Evolutionary conservation across 1,140 invertebrate species (phyloP), one percentile per base, ranked within the genome.

Genomic region (Caerostris extrusa): DNA sequence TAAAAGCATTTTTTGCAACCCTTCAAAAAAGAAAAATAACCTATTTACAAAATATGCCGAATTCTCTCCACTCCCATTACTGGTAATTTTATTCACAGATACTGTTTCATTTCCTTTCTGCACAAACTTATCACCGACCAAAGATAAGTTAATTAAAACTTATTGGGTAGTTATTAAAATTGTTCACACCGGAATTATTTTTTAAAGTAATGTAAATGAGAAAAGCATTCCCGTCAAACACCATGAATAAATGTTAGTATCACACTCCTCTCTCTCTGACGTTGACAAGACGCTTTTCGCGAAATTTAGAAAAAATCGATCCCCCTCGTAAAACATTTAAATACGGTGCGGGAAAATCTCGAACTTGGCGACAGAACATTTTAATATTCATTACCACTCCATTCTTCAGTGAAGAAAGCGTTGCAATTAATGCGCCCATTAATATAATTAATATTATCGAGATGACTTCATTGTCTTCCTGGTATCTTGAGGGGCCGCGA

Each of bases 341-440:
- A 67, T 90, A 90, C 17, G n/a, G 67, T 77, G 14, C 14, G 67
- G 88, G 34, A 56, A 90, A 77, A 90, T 71, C 88, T 55, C 86
- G 50, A 55, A 77, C 53, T 34, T 56, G 50, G 88, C 6, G 88
- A 71, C 88, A 57, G 88, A 69, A 77, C 69, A 90, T 90, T n/a
- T 90, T 90, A 90, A 90, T 90, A 71, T 90, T 90, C 88, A 90
- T 90, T 90, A 90, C 69, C 56, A 69, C 67, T 90, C 34, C 50
- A 12, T 12, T 2, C 61, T 55, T 10, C 6, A 55, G 4, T 56
- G 6, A 17, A 77, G 17, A 53, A 90, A 90, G 69, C 61, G 55
- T 71, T 19, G 88, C 88, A 90, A 90, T 90, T 90, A 90, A 90
- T 90, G 67, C 57, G 14, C 50, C 34, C 88, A 90, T 90, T 90